These are phyloP conservation scores for Thaumetopoea pityocampa DNA, from an alignment of 1,140 invertebrate species.

Conservation along the genomic window DNA sequence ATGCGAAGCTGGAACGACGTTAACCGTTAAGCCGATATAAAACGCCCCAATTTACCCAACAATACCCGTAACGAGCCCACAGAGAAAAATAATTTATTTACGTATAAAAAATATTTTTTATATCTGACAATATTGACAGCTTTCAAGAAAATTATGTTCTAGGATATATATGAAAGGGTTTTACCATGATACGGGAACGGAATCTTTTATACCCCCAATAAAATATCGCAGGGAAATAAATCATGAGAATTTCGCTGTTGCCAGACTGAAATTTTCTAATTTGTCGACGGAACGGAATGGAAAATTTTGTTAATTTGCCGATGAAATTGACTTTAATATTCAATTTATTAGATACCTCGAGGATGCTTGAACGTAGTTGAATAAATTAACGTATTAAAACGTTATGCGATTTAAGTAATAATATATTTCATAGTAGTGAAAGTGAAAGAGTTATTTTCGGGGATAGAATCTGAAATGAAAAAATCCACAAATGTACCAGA, in stretches of 20 bases:
- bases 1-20: too few species aligned
- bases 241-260: conserved; percentile 47
- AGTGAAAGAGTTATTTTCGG: too few species aligned
- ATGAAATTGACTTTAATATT: conserved; percentile 16
- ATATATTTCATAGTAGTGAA: too few species aligned
- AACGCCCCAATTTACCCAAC: conserved; percentile 7
- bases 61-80: conserved; percentile 4
- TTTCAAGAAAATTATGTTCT: conserved; percentile 34
- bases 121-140: conserved; percentile 35
- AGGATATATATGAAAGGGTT: conserved; percentile 41
- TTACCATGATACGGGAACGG: conserved; percentile 34
- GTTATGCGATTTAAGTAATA: conserved; percentile 7
- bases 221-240: conserved; percentile 57
- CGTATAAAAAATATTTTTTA: conserved; percentile 27
- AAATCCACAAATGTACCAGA: too few species aligned
- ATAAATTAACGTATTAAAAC: conserved; percentile 14
- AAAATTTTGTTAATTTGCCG: conserved; percentile 21
- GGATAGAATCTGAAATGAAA: too few species aligned
- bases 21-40: conserved; percentile 4
- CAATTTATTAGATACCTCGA: conserved; percentile 8
- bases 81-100: conserved; percentile 8
- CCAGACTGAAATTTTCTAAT: too few species aligned
- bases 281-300: too few species aligned
- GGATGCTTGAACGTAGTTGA: conserved; percentile 1
- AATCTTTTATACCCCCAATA: conserved; percentile 60